Evolutionary conservation across 2,113 vertebrate species (phyloP).

Genomic region (Lathamus discolor): DNA sequence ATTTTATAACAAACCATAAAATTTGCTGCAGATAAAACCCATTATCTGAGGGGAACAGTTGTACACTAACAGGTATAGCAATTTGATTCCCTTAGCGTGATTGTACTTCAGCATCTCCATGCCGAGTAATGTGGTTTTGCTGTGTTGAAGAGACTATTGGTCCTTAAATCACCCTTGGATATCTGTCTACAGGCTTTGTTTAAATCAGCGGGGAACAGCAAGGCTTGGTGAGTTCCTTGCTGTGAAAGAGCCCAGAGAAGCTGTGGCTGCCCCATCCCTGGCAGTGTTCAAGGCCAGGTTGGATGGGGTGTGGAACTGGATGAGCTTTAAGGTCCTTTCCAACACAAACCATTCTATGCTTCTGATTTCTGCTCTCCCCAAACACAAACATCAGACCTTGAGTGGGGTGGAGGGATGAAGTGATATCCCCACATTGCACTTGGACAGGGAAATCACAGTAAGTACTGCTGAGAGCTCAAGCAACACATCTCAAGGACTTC

Average conservation of each 20-base stretch:
- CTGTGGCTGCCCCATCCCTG: neutral
- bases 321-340: neutral
- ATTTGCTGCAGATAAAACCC: neutral
- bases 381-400: too few relatives aligned
- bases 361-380: neutral
- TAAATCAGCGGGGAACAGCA: rapidly evolving
- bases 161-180: neutral
- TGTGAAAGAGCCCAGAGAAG: too few relatives aligned
- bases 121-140: neutral
- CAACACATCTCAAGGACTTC: neutral
- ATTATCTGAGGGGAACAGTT: neutral
- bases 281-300: neutral
- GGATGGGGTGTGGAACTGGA: neutral
- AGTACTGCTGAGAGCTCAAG: neutral
- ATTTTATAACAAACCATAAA: constrained; percentile 35
- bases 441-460: neutral
- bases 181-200: neutral
- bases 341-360: neutral
- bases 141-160: neutral
- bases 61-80: neutral
- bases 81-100: neutral
- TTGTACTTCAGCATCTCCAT: neutral
- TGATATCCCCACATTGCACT: rapidly evolving
- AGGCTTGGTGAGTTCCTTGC: neutral
- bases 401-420: rapidly evolving